These are phyloP conservation scores for Semibalanus balanoides DNA, from an alignment of 1,140 invertebrate species.

Conservation along the genomic window DNA sequence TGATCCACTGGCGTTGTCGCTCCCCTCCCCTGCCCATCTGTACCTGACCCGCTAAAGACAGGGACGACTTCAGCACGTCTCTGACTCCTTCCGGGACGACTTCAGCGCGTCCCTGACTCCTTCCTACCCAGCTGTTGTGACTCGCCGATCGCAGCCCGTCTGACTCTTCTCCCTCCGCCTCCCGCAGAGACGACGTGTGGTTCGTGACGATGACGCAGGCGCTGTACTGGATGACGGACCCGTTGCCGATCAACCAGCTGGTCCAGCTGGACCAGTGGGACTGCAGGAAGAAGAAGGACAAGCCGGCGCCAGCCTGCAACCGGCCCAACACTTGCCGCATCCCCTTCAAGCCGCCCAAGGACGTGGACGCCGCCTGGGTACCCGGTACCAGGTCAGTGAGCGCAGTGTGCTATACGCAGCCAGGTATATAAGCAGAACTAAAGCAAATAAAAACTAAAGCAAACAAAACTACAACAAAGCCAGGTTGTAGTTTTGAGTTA, in stretches of 20 bases:
- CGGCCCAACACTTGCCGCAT: conserved; percentile 70
- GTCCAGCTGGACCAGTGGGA: conserved; percentile 62
- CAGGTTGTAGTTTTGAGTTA: no score
- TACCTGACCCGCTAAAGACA: not conserved
- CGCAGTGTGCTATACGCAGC: no score
- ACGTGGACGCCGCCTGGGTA: conserved; percentile 4
- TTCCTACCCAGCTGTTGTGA: no score
- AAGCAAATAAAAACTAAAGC: no score
- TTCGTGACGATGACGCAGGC: conserved; percentile 82
- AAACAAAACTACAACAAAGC: no score
- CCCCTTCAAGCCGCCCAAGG: conserved; percentile 49
- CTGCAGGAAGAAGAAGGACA: conserved; percentile 46
- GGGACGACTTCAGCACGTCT: not conserved
- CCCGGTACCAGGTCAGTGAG: not conserved
- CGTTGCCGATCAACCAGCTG: conserved; percentile 50
- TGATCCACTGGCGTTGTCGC: not conserved
- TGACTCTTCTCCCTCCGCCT: no score
- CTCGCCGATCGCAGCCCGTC: no score
- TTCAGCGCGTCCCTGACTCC: no score
- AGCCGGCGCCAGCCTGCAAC: conserved; percentile 48
- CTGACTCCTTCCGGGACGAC: no score
- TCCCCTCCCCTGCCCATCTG: not conserved
- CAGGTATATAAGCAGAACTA: no score
- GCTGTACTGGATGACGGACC: conserved; percentile 78
- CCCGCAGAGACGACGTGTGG: conserved; percentile 49